Evolutionary conservation across 2,797 vertebrate genomes (phyloP).

Genomic region (Microchirus variegatus): DNA sequence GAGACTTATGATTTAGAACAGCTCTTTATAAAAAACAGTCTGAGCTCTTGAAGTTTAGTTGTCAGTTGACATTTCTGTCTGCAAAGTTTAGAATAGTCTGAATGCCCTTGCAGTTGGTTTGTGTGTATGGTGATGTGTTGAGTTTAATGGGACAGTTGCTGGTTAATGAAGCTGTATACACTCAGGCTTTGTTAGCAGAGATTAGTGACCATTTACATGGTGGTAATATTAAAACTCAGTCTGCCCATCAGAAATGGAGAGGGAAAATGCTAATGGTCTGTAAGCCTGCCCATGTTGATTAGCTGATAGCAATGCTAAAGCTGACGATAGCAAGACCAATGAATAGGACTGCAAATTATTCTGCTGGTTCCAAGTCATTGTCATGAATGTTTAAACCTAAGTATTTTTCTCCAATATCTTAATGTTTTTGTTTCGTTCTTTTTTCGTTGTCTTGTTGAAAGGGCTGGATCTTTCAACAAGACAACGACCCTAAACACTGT

Average conservation of each 20-base stretch:
- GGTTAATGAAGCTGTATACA: conserved; percentile 10
- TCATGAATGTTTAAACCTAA: conserved; percentile 18
- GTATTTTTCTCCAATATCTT: conserved; percentile 12
- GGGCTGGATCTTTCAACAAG: too few relatives aligned
- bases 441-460: too few relatives aligned
- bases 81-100: conserved; percentile 20
- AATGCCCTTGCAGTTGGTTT: conserved; percentile 2
- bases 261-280: conserved; percentile 35
- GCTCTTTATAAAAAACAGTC: conserved; percentile 40
- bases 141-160: not conserved
- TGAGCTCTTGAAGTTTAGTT: conserved; percentile 23
- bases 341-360: conserved; percentile 21
- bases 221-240: conserved; percentile 22
- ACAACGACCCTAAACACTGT: too few relatives aligned
- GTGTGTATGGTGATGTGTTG: not conserved
- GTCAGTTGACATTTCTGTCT: conserved; percentile 32
- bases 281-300: conserved; percentile 49
- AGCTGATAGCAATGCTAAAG: conserved; percentile 35
- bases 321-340: conserved; percentile 11
- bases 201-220: conserved; percentile 33
- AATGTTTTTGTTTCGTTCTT: not conserved
- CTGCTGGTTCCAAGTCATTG: conserved; percentile 28
- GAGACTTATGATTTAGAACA: conserved; percentile 50
- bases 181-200: conserved; percentile 20
- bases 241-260: conserved; percentile 6